Evolutionary conservation across 1,140 invertebrate species (phyloP).

Genomic region (Drosophila arizonae): DNA sequence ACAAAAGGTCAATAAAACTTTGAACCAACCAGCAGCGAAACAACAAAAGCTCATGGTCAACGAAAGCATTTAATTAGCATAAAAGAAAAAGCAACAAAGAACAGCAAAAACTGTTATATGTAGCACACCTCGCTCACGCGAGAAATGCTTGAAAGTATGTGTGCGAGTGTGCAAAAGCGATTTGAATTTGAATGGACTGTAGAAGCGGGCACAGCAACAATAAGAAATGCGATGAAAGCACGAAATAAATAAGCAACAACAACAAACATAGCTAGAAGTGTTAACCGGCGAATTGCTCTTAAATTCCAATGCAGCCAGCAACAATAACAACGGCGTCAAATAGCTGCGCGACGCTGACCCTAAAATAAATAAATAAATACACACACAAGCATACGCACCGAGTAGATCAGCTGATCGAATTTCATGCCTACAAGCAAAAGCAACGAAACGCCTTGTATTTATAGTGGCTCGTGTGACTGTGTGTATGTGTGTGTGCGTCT

Average conservation of each 20-base stretch:
- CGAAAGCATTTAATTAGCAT: slow-evolving; percentile 79
- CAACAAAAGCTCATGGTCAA: slow-evolving; percentile 70
- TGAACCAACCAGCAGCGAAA: slow-evolving; percentile 36
- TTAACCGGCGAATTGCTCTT: slow-evolving; percentile 36
- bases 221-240: slow-evolving; percentile 30
- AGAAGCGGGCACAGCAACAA: slow-evolving; percentile 12
- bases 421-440: slow-evolving; percentile 60
- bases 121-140: slow-evolving; percentile 34
- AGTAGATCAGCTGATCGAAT: slow-evolving; percentile 74
- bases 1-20: slow-evolving; percentile 71
- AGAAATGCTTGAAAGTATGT: slow-evolving; percentile 53
- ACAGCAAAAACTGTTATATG: slow-evolving; percentile 34
- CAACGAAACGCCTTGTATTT: slow-evolving; percentile 49
- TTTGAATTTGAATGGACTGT: slow-evolving; percentile 67
- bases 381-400: slow-evolving; percentile 5
- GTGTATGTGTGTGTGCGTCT: slow-evolving; percentile 30
- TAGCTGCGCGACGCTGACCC: slow-evolving; percentile 51
- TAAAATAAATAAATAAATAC: slow-evolving; percentile 39
- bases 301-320: slow-evolving; percentile 28
- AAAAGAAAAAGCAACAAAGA: slow-evolving; percentile 47
- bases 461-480: slow-evolving; percentile 42
- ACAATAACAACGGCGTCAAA: slow-evolving; percentile 6
- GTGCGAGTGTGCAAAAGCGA: slow-evolving; percentile 37
- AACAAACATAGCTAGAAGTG: slow-evolving; percentile 1
- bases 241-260: slow-evolving; percentile 23